Percentiles rank a stretch among this genome's conserved stretches.
These are phyloP conservation scores for Rattus norvegicus DNA, from an alignment of 2,113 vertebrate species.

Conservation along the genomic window DNA sequence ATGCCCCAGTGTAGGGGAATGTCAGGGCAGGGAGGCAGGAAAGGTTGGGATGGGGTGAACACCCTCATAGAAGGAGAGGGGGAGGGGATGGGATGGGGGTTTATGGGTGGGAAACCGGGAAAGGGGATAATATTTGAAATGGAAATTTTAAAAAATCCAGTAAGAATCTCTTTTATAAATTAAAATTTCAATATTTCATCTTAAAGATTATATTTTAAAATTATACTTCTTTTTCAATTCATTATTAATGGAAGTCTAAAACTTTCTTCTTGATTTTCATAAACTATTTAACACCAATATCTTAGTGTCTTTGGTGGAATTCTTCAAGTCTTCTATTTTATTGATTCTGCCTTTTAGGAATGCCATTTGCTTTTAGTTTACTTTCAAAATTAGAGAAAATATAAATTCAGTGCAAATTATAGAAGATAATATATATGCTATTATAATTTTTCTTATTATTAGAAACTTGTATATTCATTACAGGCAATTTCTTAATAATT, in stretches of 20 bases:
- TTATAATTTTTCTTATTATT: not conserved
- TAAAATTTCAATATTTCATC: constrained; percentile 24
- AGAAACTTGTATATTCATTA: not conserved
- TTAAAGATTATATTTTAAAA: not conserved
- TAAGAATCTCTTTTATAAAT: not conserved
- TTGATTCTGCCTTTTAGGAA: constrained; percentile 7
- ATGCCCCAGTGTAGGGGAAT: too few relatives aligned
- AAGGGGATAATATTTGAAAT: too few relatives aligned
- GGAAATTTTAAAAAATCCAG: too few relatives aligned
- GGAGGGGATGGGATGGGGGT: too few relatives aligned
- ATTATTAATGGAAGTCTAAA: not conserved
- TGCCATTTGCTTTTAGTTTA: not conserved
- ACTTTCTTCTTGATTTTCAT: not conserved
- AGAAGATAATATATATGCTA: not conserved
- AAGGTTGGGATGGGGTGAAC: too few relatives aligned
- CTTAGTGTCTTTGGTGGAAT: not conserved
- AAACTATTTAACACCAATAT: not conserved
- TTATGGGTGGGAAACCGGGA: too few relatives aligned
- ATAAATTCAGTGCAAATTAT: not conserved
- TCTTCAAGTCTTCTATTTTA: not conserved
- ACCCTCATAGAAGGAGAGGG: too few relatives aligned
- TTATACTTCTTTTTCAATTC: not conserved
- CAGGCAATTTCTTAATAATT: not conserved
- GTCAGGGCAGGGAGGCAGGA: too few relatives aligned
- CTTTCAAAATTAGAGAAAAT: constrained; percentile 4